Conservation (phyloP, 64 coral and sea anemone genomes). For the Stichodactyla helianthus region DNA sequence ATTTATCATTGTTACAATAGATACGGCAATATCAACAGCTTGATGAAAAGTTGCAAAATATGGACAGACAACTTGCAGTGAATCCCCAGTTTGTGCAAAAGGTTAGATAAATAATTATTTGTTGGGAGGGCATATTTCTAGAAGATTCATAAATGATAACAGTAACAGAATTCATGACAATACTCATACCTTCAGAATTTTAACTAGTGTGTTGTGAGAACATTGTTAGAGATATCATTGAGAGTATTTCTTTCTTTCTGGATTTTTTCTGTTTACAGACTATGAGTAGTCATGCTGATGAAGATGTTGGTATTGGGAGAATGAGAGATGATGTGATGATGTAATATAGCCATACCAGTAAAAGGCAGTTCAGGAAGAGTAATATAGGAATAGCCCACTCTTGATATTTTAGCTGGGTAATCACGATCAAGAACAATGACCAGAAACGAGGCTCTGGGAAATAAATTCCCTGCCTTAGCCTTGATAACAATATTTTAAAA, state of each 20-base stretch:
- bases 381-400: too few relatives aligned
- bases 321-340: constrained; percentile 96
- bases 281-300: constrained; percentile 70
- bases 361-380: too few relatives aligned
- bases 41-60: constrained; percentile 85
- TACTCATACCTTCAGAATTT: too few relatives aligned
- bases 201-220: too few relatives aligned
- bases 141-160: too few relatives aligned
- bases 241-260: not conserved
- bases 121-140: not conserved
- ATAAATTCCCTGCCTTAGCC: too few relatives aligned
- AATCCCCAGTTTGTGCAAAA: constrained; percentile 98
- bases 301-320: constrained; percentile 84
- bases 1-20: constrained; percentile 9
- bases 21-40: constrained; percentile 86
- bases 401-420: too few relatives aligned
- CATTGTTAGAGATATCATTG: not conserved
- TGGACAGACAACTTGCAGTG: constrained; percentile 83
- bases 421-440: too few relatives aligned
- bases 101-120: constrained; percentile 33
- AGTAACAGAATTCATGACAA: too few relatives aligned
- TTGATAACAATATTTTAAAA: too few relatives aligned
- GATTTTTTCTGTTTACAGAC: constrained; percentile 47
- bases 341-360: constrained; percentile 34
- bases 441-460: too few relatives aligned